phyloP scores from a whole-genome alignment of 2,797 vertebrate genomes.

The Monodelphis domestica region DNA sequence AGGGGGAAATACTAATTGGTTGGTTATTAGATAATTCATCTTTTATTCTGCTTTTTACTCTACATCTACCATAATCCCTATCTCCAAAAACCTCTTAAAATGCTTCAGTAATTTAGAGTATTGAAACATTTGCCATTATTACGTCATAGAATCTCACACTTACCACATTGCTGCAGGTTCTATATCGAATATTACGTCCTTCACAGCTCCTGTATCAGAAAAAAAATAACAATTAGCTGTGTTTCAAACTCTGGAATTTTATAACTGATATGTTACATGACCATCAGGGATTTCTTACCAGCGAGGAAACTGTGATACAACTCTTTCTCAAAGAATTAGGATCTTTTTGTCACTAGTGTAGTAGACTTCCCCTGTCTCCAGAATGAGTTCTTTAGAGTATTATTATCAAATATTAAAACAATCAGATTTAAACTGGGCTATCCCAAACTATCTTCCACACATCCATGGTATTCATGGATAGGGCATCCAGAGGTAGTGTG shows the following conservation, averaged over 20 bases:
- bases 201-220: constrained; percentile 92
- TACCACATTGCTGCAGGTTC: constrained; percentile 98
- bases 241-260: neutral
- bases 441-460: neutral
- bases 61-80: neutral
- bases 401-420: constrained; percentile 4
- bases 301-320: neutral
- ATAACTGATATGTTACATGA: neutral
- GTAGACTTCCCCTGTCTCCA: neutral
- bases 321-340: neutral
- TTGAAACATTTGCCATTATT: constrained; percentile 10
- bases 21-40: neutral
- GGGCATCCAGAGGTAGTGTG: neutral
- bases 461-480: neutral
- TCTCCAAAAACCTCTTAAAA: neutral
- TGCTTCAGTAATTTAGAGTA: neutral
- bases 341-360: neutral
- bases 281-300: neutral
- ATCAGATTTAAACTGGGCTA: neutral
- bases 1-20: neutral
- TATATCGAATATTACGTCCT: constrained; percentile 97
- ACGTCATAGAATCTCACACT: constrained; percentile 79
- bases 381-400: neutral
- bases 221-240: constrained; percentile 56
- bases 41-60: neutral